These are phyloP conservation scores for Cynopterus brachyotis DNA, from an alignment of 2,113 vertebrate genomes.

Conservation along the genomic window DNA sequence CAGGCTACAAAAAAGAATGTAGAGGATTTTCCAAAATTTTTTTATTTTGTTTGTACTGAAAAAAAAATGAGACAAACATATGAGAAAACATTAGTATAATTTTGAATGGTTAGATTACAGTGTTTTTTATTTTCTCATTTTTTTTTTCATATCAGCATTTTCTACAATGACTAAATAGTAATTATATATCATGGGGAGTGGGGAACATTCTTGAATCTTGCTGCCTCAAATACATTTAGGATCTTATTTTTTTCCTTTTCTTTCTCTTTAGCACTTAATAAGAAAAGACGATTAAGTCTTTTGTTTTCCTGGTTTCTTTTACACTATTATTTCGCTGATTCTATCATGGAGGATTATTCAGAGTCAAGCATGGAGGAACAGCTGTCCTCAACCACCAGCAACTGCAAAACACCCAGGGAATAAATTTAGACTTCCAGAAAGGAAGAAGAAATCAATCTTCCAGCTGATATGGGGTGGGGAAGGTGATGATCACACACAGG, in stretches of 20 bases:
- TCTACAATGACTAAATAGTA: background rate
- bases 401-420: constrained; percentile 53
- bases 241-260: background rate
- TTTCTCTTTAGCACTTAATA: background rate
- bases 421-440: constrained; percentile 69
- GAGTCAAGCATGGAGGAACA: constrained; percentile 20
- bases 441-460: constrained; percentile 50
- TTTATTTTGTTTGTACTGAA: background rate
- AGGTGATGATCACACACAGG: background rate
- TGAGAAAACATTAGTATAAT: background rate
- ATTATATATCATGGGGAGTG: background rate
- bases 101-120: background rate
- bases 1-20: background rate
- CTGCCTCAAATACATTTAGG: background rate
- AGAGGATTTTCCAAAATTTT: background rate
- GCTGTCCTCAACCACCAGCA: constrained; percentile 64
- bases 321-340: constrained; percentile 10
- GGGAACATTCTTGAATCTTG: background rate
- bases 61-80: background rate
- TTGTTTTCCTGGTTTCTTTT: background rate
- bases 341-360: background rate
- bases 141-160: background rate
- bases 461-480: background rate
- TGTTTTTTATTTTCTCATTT: background rate
- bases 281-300: background rate